phyloP scores from a whole-genome alignment of 30 jellyfish, hydroid and myxozoan genomes.

The Morbakka virulenta region DNA sequence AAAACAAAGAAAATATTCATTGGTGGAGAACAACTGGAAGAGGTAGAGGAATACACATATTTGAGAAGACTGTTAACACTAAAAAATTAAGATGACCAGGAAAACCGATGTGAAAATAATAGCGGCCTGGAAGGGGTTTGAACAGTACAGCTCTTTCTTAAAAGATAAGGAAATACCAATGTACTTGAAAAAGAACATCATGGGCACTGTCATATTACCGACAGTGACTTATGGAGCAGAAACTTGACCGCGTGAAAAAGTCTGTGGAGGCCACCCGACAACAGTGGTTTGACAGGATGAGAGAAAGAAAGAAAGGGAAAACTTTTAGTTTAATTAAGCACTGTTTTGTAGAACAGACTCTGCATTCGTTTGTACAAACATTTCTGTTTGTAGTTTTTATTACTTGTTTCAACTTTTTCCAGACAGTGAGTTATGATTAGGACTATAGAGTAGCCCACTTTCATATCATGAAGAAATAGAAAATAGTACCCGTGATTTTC shows the following conservation, averaged over 20 bases:
- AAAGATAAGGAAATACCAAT: constrained; percentile 47
- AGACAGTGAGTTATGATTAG: too few relatives aligned
- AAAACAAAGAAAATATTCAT: neutral
- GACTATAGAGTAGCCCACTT: too few relatives aligned
- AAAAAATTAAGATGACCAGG: constrained; percentile 36
- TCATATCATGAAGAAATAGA: too few relatives aligned
- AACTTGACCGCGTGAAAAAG: constrained; percentile 34
- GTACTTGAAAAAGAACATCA: constrained; percentile 42
- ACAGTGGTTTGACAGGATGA: constrained; percentile 51
- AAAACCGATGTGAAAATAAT: constrained; percentile 36
- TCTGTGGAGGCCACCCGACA: constrained; percentile 59
- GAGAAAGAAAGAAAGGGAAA: too few relatives aligned
- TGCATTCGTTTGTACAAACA: too few relatives aligned
- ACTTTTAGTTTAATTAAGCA: too few relatives aligned
- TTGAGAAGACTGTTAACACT: constrained; percentile 45
- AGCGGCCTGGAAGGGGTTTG: constrained; percentile 58
- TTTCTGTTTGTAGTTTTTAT: too few relatives aligned
- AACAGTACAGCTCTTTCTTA: constrained; percentile 54
- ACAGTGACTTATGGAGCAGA: constrained; percentile 61
- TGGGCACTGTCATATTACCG: constrained; percentile 39
- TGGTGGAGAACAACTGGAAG: too few relatives aligned
- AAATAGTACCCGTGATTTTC: too few relatives aligned
- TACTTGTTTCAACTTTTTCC: too few relatives aligned
- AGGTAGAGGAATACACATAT: constrained; percentile 40
- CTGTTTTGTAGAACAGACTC: too few relatives aligned